Evolutionary conservation across 2,888 invertebrate species (phyloP).

Genomic region (Xestia sexstrigata): DNA sequence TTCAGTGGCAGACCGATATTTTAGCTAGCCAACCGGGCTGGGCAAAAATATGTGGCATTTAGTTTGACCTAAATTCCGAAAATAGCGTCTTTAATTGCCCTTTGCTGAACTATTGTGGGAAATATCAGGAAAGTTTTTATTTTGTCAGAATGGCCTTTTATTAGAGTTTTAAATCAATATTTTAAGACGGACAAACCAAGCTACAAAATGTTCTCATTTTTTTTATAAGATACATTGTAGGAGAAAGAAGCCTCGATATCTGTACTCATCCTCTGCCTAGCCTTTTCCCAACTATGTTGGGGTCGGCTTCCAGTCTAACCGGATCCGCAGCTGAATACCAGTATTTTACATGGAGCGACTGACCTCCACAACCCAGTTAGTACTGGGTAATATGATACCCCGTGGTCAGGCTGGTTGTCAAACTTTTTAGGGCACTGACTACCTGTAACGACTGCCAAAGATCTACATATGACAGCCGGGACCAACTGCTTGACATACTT

Average conservation of each 20-base stretch:
- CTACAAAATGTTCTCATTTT: background rate
- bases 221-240: background rate
- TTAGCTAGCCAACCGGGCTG: background rate
- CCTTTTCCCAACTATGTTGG: no score
- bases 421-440: no score
- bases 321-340: no score
- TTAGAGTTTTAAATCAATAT: background rate
- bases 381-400: no score
- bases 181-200: background rate
- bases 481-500: no score
- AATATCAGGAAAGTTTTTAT: background rate
- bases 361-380: no score
- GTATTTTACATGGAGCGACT: no score
- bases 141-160: background rate
- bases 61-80: conserved; percentile 21
- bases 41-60: conserved; percentile 38
- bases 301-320: no score
- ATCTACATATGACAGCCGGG: no score
- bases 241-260: background rate
- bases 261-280: no score
- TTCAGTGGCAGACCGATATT: conserved; percentile 31
- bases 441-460: no score
- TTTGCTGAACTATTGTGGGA: conserved; percentile 1
- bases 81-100: conserved; percentile 7
- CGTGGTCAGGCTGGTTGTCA: no score